Base-by-base conservation (phyloP, 2,888 invertebrate species). In the Lasioglossum marginatum region DNA sequence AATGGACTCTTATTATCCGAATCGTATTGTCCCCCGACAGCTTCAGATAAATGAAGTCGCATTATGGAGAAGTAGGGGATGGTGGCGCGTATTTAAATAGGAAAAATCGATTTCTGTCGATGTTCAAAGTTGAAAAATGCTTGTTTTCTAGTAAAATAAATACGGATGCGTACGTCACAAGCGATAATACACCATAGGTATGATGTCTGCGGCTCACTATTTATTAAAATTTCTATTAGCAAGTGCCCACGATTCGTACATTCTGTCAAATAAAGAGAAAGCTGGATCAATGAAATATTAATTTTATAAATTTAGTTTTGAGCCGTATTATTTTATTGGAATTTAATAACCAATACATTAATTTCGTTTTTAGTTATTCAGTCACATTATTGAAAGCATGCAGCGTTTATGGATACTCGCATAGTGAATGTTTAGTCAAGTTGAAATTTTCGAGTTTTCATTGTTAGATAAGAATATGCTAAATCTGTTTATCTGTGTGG, bases 1-100 rank as follows among this genome's bases (percentile, higher is more conserved):
- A 37, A 68, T 68, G 37, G 37, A 37, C 68, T 68, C 68, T 34
- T 68, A 68, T 68, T 68, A 68, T 68, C 68, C 68, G 23, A 68
- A 37, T 37, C 34, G 34, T 68, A 34, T 68, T 68, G 68, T 68
- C 68, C 37, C 68, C 68, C 37, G 34, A 37, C 37, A 34, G 68
- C 34, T 68, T 23, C 23, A 23, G 68, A 68, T 68, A 68, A 68
- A 68, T 68, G 68, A 37, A 68, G 68, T 37, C 37, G 34, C 37
- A 68, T 37, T 68, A 37, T 68, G 63, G 27, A 63, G 6, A n/a
- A 31, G 63, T 6, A 31, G 16, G 60, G 60, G 14, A 63, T 16
- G 27, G 16, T 31, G 63, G 63, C 63, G 16, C 31, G 31, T 63
- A 31, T 63, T 63, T 63, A 63, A 63, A 63, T 63, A 16, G 63